A percentile compares a stretch with the other conserved stretches of the same genome.
Evolutionary conservation across 2,797 vertebrate genomes (phyloP).

Genomic region (Salmo trutta): DNA sequence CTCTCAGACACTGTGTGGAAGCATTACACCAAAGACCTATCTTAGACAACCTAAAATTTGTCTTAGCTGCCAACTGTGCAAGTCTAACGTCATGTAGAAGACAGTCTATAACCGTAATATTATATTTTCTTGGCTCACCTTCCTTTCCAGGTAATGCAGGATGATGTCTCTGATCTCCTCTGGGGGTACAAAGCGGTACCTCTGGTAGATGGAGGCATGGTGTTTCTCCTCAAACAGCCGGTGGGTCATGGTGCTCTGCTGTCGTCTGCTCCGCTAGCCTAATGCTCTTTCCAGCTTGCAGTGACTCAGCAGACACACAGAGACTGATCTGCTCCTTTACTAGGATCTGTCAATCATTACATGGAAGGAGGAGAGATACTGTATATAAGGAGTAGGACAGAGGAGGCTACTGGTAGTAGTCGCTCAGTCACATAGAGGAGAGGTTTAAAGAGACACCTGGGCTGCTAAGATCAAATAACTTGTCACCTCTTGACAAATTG

Average conservation of each 20-base stretch:
- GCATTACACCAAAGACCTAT: no score
- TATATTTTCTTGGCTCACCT: slow-evolving; percentile 43
- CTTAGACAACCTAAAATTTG: background rate
- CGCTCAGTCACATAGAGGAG: no score
- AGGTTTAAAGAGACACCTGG: no score
- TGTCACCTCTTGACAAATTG: no score
- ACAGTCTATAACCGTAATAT: no score
- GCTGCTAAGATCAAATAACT: no score
- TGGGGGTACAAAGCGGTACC: slow-evolving; percentile 68
- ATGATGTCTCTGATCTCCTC: slow-evolving; percentile 61
- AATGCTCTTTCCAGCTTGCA: background rate
- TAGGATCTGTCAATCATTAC: background rate
- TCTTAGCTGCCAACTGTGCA: no score
- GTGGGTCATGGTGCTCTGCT: slow-evolving; percentile 55
- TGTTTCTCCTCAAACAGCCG: slow-evolving; percentile 73
- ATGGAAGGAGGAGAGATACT: no score
- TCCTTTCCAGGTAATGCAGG: slow-evolving; percentile 68
- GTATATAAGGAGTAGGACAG: background rate
- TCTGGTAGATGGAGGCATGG: slow-evolving; percentile 73
- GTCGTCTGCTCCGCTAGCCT: background rate
- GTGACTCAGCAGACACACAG: background rate
- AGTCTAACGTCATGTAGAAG: no score
- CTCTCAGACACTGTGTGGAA: no score
- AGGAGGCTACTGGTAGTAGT: background rate
- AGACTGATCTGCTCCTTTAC: background rate